Evolutionary conservation across 2,888 invertebrate genomes (phyloP), one percentile per base, ranked within the genome.

Genomic region (Metalampra italica): DNA sequence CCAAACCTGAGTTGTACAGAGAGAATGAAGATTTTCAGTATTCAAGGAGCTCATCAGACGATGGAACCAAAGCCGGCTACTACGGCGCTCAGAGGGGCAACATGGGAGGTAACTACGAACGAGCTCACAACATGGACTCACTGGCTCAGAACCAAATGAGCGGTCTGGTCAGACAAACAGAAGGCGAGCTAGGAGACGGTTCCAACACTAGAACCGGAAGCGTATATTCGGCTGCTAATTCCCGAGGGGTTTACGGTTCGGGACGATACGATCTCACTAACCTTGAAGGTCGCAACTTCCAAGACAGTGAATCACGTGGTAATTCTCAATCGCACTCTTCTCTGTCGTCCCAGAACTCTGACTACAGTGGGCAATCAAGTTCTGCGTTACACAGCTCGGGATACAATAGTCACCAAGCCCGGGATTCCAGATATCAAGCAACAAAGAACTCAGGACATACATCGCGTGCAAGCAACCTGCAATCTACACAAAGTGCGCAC

Each of bases 31-130:
- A 90, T 53, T 90, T 90, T 54, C 75, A 90, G 64, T 90, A 69
- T 62, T 80, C 88, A 13, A 75, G 90, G 59, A 88, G 86, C 55
- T 88, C 88, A n/a, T 71, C 85, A 1, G 90, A 88, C 49, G 89
- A 89, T 29, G 90, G 89, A 11, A 59, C 59, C 11, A 89, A 88
- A 60, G 67, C 86, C 11, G 90, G 90, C 11, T 90, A 53, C 56
- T 90, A 90, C 52, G 88, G 81, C 12, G 83, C 90, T 9, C 90
- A 90, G 53, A 73, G 88, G 59, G 90, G 90, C n/a, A 90, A 90
- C 53, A 82, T 88, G 87, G 90, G 90, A 12, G 90, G 90, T 2
- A 90, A 90, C 57, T 90, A 75, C 57, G 90, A 90, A 69, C 73
- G 71, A 30, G 82, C 90, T 5, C 90, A 90, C 55, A 90, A 90